Conservation (phyloP, 2,113 vertebrate species). For the Campylorhamphus procurvoides region DNA sequence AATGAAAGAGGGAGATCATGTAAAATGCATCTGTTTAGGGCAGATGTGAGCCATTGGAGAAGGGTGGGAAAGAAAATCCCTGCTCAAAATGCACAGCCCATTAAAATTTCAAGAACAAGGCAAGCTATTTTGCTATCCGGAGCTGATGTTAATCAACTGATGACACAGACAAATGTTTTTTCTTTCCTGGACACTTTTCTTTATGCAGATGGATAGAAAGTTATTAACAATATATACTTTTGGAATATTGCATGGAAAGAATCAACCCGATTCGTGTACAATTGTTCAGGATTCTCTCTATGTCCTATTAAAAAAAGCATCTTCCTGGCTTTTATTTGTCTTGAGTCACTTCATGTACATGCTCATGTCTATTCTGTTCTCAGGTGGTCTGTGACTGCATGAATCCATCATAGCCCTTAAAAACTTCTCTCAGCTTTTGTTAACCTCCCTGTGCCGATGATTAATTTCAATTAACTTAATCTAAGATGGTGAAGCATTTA, state of each 20-base stretch:
- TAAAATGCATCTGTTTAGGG: neutral
- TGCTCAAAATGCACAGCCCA: neutral
- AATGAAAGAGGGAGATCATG: neutral
- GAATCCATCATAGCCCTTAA: neutral
- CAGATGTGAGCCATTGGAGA: neutral
- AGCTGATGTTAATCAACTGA: neutral
- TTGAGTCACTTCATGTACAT: neutral
- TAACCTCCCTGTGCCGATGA: neutral
- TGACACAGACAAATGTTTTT: neutral
- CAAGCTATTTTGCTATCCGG: neutral
- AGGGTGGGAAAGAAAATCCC: neutral
- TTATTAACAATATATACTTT: neutral
- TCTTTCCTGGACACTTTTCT: neutral
- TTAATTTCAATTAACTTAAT: constrained; percentile 41
- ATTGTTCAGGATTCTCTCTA: neutral
- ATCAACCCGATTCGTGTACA: neutral
- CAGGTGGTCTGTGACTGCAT: neutral
- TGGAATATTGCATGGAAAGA: neutral
- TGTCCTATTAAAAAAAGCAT: neutral
- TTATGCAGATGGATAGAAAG: neutral
- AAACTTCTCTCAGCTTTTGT: neutral
- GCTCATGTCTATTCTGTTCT: neutral
- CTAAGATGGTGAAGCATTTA: neutral
- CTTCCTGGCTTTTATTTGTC: neutral
- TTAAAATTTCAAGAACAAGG: neutral